phyloP scores from a whole-genome alignment of 2,113 vertebrate species.

The Tiliqua scincoides region DNA sequence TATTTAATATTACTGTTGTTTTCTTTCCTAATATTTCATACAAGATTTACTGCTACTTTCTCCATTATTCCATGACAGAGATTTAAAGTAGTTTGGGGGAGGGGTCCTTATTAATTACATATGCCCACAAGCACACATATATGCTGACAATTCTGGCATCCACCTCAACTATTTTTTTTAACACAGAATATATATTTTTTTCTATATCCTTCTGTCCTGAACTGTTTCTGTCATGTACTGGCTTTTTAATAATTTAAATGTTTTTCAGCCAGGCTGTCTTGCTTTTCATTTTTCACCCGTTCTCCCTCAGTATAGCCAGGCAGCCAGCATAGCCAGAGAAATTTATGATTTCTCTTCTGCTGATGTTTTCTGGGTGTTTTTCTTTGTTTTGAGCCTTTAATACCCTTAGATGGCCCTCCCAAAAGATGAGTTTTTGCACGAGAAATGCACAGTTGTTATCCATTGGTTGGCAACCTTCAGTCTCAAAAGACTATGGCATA shows the following conservation, averaged over 20 bases:
- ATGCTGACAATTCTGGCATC: not conserved
- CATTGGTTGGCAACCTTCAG: no score
- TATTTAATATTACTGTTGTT: not conserved
- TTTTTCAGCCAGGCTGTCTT: slow-evolving; percentile 24
- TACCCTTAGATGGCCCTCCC: slow-evolving; percentile 19
- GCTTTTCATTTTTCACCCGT: slow-evolving; percentile 58
- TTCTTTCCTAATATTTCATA: not conserved
- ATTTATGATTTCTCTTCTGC: slow-evolving; percentile 64
- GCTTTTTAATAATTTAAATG: slow-evolving; percentile 69
- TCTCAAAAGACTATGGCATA: no score
- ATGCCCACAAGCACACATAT: not conserved
- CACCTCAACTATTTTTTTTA: slow-evolving; percentile 33
- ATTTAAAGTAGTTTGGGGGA: not conserved
- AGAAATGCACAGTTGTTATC: not conserved
- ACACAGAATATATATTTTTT: slow-evolving; percentile 20
- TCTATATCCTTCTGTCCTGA: slow-evolving; percentile 38
- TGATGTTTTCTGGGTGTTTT: slow-evolving; percentile 43
- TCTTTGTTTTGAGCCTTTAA: slow-evolving; percentile 62
- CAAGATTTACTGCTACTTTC: slow-evolving; percentile 3
- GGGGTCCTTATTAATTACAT: slow-evolving; percentile 9
- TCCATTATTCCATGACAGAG: not conserved
- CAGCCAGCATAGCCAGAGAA: no score
- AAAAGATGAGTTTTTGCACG: slow-evolving; percentile 45
- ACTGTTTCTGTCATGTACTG: slow-evolving; percentile 62
- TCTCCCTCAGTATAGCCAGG: slow-evolving; percentile 48